Percentiles rank a stretch among this genome's conserved stretches.
Conservation (phyloP, 2,113 vertebrate genomes). For the Sinocyclocheilus grahami region DNA sequence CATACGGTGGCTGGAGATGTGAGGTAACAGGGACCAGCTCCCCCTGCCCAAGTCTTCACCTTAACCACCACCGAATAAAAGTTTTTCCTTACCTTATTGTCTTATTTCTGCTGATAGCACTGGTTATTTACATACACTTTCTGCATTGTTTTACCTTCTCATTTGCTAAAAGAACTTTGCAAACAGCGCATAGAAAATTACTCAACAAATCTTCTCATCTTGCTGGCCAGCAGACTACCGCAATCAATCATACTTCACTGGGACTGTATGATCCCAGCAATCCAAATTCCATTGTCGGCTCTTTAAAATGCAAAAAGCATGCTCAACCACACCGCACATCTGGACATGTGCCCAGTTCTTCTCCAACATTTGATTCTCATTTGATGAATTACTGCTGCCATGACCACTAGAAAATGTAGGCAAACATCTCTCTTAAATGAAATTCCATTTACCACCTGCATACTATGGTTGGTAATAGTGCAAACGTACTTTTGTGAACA, state of each 20-base stretch:
- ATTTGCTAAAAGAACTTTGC: background rate
- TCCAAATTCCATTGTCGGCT: background rate
- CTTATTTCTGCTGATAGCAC: background rate
- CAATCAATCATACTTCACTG: background rate
- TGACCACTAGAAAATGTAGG: background rate
- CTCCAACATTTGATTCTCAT: background rate
- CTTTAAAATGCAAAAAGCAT: background rate
- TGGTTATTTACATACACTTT: background rate
- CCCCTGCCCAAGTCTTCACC: background rate
- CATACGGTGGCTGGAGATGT: slow-evolving; percentile 75
- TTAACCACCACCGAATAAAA: background rate
- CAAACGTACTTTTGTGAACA: background rate
- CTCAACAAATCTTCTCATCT: background rate
- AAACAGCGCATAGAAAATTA: background rate
- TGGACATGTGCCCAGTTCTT: background rate
- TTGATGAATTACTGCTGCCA: slow-evolving; percentile 15
- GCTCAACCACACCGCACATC: background rate
- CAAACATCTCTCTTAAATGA: background rate
- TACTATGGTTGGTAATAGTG: background rate
- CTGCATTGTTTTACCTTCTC: background rate
- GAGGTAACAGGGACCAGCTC: slow-evolving; percentile 58
- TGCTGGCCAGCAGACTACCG: background rate
- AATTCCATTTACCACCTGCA: background rate
- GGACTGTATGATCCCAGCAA: background rate
- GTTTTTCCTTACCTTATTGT: background rate